Percentiles rank a stretch among this genome's conserved stretches.
These are phyloP conservation scores for Rhinophrynus dorsalis DNA, from an alignment of 2,797 vertebrate genomes.

Conservation along the genomic window DNA sequence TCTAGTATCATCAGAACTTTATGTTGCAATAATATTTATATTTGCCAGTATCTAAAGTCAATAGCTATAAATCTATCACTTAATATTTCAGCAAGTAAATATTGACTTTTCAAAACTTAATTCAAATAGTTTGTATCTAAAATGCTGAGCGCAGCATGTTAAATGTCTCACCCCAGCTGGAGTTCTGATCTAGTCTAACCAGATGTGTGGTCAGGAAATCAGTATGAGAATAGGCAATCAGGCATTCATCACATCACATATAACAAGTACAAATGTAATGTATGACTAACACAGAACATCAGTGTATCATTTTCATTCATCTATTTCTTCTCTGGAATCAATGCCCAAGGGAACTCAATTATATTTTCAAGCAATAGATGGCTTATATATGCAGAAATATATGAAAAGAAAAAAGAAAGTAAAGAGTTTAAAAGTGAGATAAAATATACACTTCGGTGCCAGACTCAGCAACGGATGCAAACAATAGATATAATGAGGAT, in stretches of 20 bases:
- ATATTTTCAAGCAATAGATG: neutral
- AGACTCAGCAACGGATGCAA: neutral
- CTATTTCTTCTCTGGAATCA: neutral
- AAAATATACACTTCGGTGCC: neutral
- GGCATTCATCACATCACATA: neutral
- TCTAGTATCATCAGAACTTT: too few relatives aligned
- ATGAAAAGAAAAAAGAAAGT: too few relatives aligned
- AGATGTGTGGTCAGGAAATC: constrained; percentile 20
- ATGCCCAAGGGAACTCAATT: neutral
- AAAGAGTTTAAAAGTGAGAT: too few relatives aligned
- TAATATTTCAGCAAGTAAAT: neutral
- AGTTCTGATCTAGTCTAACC: neutral
- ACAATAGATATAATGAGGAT: too few relatives aligned
- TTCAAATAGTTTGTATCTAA: neutral
- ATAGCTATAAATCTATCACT: too few relatives aligned
- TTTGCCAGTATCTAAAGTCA: too few relatives aligned
- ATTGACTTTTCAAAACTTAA: constrained; percentile 1
- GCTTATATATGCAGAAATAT: neutral
- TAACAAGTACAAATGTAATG: neutral
- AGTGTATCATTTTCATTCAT: neutral
- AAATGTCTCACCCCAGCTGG: neutral
- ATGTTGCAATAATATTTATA: too few relatives aligned
- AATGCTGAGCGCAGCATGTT: neutral
- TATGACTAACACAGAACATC: neutral
- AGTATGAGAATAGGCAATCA: neutral